phyloP scores from a whole-genome alignment of 2,888 invertebrate genomes.

The Habroteleia sp. region DNA sequence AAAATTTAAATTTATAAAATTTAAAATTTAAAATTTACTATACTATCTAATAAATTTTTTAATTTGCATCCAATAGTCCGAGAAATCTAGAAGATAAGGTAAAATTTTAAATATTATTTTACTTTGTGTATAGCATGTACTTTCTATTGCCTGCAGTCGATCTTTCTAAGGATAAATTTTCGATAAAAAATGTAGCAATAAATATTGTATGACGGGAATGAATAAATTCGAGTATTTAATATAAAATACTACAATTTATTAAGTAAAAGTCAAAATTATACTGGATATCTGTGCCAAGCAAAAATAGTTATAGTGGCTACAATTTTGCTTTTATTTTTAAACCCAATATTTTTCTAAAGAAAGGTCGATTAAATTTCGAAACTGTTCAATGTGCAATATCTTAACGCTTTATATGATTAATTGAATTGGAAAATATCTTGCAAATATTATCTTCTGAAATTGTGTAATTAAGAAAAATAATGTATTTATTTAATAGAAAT shows the following conservation, averaged over 20 bases:
- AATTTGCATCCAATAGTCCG: no score
- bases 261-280: conserved; percentile 36
- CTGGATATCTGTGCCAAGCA: conserved; percentile 49
- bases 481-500: neutral
- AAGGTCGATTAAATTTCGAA: conserved; percentile 62
- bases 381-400: conserved; percentile 38
- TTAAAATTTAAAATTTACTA: no score
- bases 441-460: neutral
- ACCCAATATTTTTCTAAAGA: conserved; percentile 48
- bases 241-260: conserved; percentile 8
- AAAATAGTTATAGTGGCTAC: conserved; percentile 40
- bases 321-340: conserved; percentile 47
- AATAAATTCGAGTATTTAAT: no score
- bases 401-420: conserved; percentile 28
- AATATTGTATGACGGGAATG: no score
- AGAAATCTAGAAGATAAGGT: no score
- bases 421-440: conserved; percentile 41
- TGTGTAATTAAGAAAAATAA: neutral
- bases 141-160: no score
- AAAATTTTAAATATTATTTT: no score
- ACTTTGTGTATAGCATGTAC: no score
- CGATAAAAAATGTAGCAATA: no score
- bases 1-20: no score
- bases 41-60: no score
- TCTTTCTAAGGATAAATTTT: conserved; percentile 20